Percentiles rank a stretch among this genome's conserved stretches.
Conservation (phyloP, 2,797 vertebrate genomes). For the Cichlasoma orientale region DNA sequence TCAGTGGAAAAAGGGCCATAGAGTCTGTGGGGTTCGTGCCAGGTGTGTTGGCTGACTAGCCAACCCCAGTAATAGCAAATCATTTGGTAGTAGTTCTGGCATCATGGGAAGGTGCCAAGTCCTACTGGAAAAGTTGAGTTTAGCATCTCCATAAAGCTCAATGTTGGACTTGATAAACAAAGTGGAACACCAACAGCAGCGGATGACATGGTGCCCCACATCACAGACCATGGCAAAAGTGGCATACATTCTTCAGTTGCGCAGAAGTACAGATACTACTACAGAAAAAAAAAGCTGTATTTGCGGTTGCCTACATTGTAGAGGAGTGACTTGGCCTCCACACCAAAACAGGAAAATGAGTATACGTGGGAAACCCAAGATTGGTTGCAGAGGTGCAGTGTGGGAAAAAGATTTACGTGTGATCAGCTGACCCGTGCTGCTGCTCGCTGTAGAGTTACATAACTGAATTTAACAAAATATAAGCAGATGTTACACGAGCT, state of each 20-base stretch:
- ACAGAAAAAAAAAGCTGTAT: neutral
- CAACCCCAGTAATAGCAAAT: no score
- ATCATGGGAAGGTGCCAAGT: no score
- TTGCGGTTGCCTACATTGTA: neutral
- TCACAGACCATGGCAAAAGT: neutral
- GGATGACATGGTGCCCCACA: neutral
- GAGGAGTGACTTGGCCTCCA: neutral
- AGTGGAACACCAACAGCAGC: neutral
- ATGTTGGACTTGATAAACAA: neutral
- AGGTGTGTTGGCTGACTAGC: no score
- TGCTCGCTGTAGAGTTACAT: neutral
- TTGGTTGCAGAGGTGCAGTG: neutral
- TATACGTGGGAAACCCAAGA: neutral
- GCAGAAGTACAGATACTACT: no score
- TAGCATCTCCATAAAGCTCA: neutral
- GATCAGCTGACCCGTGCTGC: neutral
- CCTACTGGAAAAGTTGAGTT: no score
- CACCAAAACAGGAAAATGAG: neutral
- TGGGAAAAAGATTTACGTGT: neutral
- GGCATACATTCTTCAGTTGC: neutral
- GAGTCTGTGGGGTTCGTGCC: no score
- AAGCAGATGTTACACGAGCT: neutral
- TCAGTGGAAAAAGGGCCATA: no score
- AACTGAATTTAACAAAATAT: neutral
- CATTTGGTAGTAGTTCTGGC: no score